Percentiles rank a stretch among this genome's conserved stretches.
Evolutionary conservation across 92 coral and sea anemone genomes (phyloP).

Genomic region (Palythoa heliodiscus): DNA sequence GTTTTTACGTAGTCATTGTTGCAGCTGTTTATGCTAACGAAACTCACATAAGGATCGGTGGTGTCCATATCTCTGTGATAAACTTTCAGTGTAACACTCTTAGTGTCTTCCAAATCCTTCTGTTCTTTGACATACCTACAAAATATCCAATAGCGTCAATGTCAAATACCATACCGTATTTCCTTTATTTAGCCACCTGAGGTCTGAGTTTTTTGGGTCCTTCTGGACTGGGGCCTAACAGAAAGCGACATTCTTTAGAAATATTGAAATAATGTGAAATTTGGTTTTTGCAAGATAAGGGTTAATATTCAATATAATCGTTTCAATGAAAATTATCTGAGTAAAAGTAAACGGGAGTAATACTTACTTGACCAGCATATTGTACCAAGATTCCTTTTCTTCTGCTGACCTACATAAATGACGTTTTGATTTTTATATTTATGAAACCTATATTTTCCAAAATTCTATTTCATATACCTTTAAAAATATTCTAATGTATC

Average conservation of each 20-base stretch:
- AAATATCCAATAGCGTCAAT: neutral
- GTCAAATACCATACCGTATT: neutral
- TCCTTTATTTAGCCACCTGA: too few relatives aligned
- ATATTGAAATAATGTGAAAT: too few relatives aligned
- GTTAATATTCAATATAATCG: too few relatives aligned
- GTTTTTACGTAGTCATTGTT: too few relatives aligned
- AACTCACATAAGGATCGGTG: conserved; percentile 78
- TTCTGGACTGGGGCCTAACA: too few relatives aligned
- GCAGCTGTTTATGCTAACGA: neutral
- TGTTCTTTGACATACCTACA: conserved; percentile 77
- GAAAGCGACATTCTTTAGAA: too few relatives aligned
- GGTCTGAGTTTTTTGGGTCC: neutral
- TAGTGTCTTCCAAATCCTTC: conserved; percentile 77
- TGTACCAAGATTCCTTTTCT: conserved; percentile 85
- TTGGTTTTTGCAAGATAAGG: neutral
- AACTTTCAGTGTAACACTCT: conserved; percentile 74
- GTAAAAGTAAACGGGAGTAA: neutral
- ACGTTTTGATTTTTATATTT: neutral
- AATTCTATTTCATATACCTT: too few relatives aligned
- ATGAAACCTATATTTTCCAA: too few relatives aligned
- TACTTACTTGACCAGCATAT: conserved; percentile 75
- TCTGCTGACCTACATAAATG: conserved; percentile 61
- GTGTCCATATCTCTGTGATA: conserved; percentile 91
- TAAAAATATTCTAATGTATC: too few relatives aligned
- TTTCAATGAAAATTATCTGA: too few relatives aligned